Evolutionary conservation across 2,797 vertebrate species (phyloP), one percentile per base, ranked within the genome.

Genomic region (Takifugu ocellatus): DNA sequence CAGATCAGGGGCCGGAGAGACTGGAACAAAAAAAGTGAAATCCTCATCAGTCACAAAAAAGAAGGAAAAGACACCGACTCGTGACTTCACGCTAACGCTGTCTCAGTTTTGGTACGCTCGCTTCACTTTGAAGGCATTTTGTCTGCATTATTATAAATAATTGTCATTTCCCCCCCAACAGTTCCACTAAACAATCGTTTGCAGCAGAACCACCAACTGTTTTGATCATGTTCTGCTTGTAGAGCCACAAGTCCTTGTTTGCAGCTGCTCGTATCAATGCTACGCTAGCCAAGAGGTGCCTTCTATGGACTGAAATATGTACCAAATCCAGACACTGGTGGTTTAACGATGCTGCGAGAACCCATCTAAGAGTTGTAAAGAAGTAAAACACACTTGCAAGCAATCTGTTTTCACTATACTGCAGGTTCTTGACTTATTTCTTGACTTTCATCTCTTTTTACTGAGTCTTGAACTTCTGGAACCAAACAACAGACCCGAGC

Each of bases 1-100:
- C 85, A 74, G 77, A 72, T 66, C 60, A 65, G 70, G 67, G 72
- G 64, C 89, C 88, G 25, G 49, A 81, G 6, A 61, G 59, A 63
- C 43, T 57, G 66, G 67, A 67, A 49, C 77, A 26, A n/a, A 58
- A 9, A 66, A 50, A 56, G 33, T 36, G 2, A 12, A 1, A 11
- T 8, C 2, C 7, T 36, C 11, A 39, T 14, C 36, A 39, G 12
- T 21, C 21, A 21, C 21, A 21, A 21, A 21, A 21, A 21, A 21
- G 12, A 14, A 39, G 3, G 0, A 12, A 39, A 14, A 14, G 8
- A 39, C 36, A 14, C 14, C 31, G 2, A 10, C 31, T 3, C 31
- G 9, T 10, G 8, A 33, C 2, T 33, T 33, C 2, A 33, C 8
- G 31, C 31, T 33, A 33, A 33, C 31, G 31, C 31, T 10, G 31